A percentile compares a stretch with the other conserved stretches of the same genome.
phyloP scores from a whole-genome alignment of 2,888 invertebrate genomes.

The Andrena bicolor region DNA sequence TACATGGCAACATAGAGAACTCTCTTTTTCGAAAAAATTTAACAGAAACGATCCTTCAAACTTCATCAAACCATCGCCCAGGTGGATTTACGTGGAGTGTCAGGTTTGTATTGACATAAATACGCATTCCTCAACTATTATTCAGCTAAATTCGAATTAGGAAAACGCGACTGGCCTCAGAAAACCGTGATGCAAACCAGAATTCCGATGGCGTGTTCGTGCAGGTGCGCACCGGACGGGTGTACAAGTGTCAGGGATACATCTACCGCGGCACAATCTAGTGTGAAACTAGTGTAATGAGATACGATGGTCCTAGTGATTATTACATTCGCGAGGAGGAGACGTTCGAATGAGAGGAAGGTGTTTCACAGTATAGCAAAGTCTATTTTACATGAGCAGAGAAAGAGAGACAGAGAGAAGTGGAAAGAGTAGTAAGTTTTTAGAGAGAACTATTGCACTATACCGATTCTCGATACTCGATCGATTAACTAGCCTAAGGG shows the following conservation, averaged over 20 bases:
- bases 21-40: neutral
- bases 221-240: conserved; percentile 6
- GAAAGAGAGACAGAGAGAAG: conserved; percentile 23
- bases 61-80: too few relatives aligned
- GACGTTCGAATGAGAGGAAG: conserved; percentile 48
- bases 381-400: conserved; percentile 36
- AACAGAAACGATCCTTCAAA: neutral
- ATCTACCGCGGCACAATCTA: conserved; percentile 29
- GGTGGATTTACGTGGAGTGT: neutral
- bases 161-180: neutral
- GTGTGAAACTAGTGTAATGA: neutral
- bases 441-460: conserved; percentile 66
- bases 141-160: conserved; percentile 6
- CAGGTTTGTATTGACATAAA: too few relatives aligned
- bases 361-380: conserved; percentile 38
- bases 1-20: too few relatives aligned
- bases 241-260: conserved; percentile 21
- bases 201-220: conserved; percentile 20
- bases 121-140: too few relatives aligned
- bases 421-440: conserved; percentile 40
- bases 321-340: conserved; percentile 38
- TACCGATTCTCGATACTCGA: conserved; percentile 59
- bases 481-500: conserved; percentile 44
- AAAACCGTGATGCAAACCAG: conserved; percentile 21
- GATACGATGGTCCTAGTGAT: conserved; percentile 44